Conservation (phyloP, 2,888 invertebrate species). For the Lamellibrachia columna region DNA sequence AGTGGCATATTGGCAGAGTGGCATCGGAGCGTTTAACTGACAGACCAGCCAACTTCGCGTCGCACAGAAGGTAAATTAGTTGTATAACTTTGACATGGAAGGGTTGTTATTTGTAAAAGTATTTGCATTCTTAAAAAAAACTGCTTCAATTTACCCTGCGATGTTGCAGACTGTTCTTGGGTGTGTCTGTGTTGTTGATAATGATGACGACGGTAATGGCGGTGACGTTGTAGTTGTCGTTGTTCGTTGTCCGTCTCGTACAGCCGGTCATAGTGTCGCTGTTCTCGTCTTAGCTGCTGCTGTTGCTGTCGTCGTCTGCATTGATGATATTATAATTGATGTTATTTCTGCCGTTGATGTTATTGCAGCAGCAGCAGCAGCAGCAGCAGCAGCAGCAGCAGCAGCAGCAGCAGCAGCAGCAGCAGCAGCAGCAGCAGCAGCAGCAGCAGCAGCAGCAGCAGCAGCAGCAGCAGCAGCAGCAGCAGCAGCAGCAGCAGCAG, state of each 20-base stretch:
- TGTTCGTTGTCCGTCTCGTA: background rate
- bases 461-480: constrained; percentile 19
- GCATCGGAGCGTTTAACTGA: background rate
- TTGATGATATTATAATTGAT: background rate
- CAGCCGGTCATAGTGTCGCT: background rate
- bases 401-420: background rate
- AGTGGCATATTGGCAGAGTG: background rate
- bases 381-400: background rate
- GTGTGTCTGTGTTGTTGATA: background rate
- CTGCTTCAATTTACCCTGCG: background rate
- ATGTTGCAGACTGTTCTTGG: background rate
- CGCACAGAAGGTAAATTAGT: background rate
- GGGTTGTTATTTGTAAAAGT: background rate
- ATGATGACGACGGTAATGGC: background rate
- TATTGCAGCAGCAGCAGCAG: background rate
- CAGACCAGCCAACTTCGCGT: background rate
- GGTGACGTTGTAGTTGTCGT: constrained; percentile 6
- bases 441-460: constrained; percentile 19
- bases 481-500: constrained; percentile 19
- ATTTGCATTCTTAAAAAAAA: background rate
- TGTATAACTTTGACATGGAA: background rate
- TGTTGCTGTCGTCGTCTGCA: background rate
- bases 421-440: constrained; percentile 19
- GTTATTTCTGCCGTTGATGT: background rate
- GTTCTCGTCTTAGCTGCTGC: background rate